Conservation (phyloP, 2,888 invertebrate species). For the Toxonevra muliebris region DNA sequence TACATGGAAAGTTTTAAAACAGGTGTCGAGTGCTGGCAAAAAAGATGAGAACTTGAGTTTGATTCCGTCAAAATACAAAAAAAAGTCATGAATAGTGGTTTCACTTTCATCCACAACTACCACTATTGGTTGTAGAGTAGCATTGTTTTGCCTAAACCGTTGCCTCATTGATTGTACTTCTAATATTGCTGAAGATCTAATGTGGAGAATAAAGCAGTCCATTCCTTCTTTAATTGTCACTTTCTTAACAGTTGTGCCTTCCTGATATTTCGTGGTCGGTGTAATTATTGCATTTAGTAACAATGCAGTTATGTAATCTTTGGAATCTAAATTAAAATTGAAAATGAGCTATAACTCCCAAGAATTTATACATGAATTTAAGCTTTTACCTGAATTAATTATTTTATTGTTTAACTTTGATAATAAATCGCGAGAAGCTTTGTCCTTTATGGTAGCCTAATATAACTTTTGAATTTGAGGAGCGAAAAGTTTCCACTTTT, state of each 20-base stretch:
- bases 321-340: slow-evolving; percentile 1
- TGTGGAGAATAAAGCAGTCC: slow-evolving; percentile 2
- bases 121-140: slow-evolving; percentile 10
- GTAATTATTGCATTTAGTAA: slow-evolving; percentile 13
- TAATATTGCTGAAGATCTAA: background rate
- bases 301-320: slow-evolving; percentile 1
- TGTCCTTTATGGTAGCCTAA: slow-evolving; percentile 1
- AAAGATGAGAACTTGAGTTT: slow-evolving; percentile 7
- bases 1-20: slow-evolving; percentile 13
- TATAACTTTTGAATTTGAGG: background rate
- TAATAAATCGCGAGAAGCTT: slow-evolving; percentile 6
- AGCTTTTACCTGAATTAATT: slow-evolving; percentile 7
- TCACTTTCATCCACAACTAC: slow-evolving; percentile 1
- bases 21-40: slow-evolving; percentile 5
- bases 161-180: slow-evolving; percentile 6
- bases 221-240: slow-evolving; percentile 13
- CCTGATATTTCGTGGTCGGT: background rate
- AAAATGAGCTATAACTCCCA: background rate
- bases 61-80: slow-evolving; percentile 7
- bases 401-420: slow-evolving; percentile 6
- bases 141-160: background rate
- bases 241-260: background rate
- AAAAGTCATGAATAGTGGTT: background rate
- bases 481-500: slow-evolving; percentile 3
- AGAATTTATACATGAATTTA: background rate